phyloP scores from a whole-genome alignment of 2,113 vertebrate species.

The Nibea coibor region DNA sequence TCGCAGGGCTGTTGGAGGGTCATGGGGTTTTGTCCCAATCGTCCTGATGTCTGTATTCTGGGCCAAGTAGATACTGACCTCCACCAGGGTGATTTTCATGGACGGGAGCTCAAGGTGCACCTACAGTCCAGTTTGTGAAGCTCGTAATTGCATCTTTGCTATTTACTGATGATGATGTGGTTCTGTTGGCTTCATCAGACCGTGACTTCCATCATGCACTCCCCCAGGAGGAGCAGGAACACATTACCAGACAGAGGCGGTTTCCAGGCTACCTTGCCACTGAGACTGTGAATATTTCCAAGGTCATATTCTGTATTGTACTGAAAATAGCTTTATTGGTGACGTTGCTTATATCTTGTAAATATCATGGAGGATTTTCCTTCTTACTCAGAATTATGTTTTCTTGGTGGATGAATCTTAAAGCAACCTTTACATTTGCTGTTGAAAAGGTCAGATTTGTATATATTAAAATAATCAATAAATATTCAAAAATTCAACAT shows the following conservation, averaged over 20 bases:
- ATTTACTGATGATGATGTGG: neutral
- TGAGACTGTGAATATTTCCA: too few relatives aligned
- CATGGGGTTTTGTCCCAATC: too few relatives aligned
- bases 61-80: too few relatives aligned
- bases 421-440: neutral
- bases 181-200: neutral
- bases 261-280: neutral
- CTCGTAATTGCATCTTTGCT: neutral
- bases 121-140: neutral
- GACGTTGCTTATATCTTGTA: too few relatives aligned
- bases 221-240: neutral
- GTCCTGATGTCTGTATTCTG: too few relatives aligned
- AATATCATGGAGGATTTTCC: neutral
- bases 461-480: neutral
- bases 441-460: neutral
- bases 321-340: neutral
- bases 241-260: too few relatives aligned
- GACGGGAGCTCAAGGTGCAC: neutral
- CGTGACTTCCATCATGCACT: neutral
- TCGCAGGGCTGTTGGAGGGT: too few relatives aligned
- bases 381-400: neutral
- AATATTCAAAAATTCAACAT: conserved; percentile 3
- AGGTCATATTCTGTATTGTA: too few relatives aligned
- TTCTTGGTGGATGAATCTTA: neutral
- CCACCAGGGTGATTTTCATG: neutral